Evolutionary conservation across 2,797 vertebrate species (phyloP).

Genomic region (Pseudocheirus occidentalis): DNA sequence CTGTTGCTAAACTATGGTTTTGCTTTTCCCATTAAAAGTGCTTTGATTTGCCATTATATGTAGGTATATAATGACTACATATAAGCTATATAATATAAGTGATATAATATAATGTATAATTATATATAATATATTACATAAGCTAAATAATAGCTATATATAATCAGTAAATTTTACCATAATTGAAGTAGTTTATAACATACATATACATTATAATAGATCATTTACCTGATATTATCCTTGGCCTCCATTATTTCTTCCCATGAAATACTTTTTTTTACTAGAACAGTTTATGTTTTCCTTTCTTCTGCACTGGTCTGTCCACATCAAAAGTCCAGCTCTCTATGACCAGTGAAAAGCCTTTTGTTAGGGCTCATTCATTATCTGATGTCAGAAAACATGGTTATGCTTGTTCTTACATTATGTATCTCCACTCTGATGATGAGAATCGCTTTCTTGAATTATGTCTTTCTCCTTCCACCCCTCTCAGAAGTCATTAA

Average conservation of each 20-base stretch:
- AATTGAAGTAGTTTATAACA: slow-evolving; percentile 27
- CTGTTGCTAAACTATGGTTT: neutral
- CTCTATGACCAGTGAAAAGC: neutral
- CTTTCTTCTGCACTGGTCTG: slow-evolving; percentile 51
- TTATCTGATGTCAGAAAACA: slow-evolving; percentile 54
- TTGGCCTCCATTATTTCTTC: slow-evolving; percentile 79
- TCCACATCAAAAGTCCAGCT: slow-evolving; percentile 12
- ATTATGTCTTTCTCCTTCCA: slow-evolving; percentile 41
- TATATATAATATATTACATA: neutral
- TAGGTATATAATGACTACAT: neutral
- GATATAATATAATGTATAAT: neutral
- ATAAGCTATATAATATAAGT: neutral
- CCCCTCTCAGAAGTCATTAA: slow-evolving; percentile 23
- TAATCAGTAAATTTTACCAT: neutral
- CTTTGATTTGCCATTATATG: neutral
- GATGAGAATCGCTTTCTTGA: slow-evolving; percentile 19
- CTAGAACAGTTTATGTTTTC: slow-evolving; percentile 57
- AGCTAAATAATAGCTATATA: neutral
- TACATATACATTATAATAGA: neutral
- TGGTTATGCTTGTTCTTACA: neutral
- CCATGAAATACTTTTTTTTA: slow-evolving; percentile 59
- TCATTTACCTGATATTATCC: slow-evolving; percentile 82
- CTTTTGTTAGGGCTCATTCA: slow-evolving; percentile 50
- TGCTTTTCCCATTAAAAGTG: neutral
- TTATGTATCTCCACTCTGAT: slow-evolving; percentile 46